Conservation (phyloP, 2,888 invertebrate species). For the Perithous albicinctus region DNA sequence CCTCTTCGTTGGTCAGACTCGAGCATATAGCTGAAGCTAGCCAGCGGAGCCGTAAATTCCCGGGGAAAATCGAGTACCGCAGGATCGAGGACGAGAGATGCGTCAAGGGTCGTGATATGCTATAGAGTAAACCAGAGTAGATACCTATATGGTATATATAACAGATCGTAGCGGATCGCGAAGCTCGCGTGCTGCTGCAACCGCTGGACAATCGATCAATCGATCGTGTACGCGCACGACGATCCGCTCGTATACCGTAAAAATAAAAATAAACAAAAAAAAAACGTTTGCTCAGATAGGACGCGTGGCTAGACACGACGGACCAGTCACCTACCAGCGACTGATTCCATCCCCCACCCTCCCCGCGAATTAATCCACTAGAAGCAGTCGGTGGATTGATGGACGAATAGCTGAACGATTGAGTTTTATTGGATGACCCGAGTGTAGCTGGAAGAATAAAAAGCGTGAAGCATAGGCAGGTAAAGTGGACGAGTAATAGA, state of each 20-base stretch:
- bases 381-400: not conserved
- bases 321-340: not conserved
- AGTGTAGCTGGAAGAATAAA: not conserved
- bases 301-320: slow-evolving; percentile 20
- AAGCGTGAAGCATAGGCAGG: not conserved
- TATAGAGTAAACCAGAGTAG: slow-evolving; percentile 26
- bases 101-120: slow-evolving; percentile 6
- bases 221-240: slow-evolving; percentile 53
- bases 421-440: slow-evolving; percentile 3
- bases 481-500: not conserved
- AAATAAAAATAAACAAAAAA: no score
- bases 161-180: slow-evolving; percentile 13
- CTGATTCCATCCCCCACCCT: not conserved
- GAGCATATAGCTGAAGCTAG: slow-evolving; percentile 7
- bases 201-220: slow-evolving; percentile 60
- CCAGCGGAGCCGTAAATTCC: slow-evolving; percentile 61
- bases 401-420: slow-evolving; percentile 4
- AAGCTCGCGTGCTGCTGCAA: slow-evolving; percentile 25
- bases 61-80: slow-evolving; percentile 63
- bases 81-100: slow-evolving; percentile 43
- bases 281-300: not conserved
- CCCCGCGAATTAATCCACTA: not conserved
- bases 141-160: slow-evolving; percentile 18
- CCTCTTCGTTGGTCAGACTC: slow-evolving; percentile 30
- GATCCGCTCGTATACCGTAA: not conserved